A percentile compares a stretch with the other conserved stretches of the same genome.
These are phyloP conservation scores for Cyrtonyx montezumae DNA, from an alignment of 2,113 vertebrate species.

Conservation along the genomic window DNA sequence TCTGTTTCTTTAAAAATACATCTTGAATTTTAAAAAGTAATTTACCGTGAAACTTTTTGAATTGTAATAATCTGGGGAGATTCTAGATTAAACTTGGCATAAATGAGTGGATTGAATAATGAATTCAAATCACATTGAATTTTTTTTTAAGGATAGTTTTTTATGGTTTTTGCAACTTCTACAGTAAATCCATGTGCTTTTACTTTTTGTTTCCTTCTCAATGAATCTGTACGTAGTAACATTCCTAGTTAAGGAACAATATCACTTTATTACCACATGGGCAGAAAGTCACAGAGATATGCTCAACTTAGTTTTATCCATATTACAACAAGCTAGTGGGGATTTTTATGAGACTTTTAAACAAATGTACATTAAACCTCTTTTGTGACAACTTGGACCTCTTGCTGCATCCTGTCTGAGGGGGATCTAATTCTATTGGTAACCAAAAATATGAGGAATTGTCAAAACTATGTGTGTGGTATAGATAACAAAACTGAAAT, in stretches of 20 bases:
- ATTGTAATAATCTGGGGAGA: neutral
- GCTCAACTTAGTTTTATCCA: neutral
- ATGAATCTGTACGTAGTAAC: neutral
- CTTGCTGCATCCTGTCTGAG: neutral
- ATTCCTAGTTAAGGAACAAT: neutral
- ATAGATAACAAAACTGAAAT: neutral
- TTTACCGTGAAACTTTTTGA: neutral
- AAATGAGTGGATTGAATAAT: neutral
- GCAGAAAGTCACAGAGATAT: neutral
- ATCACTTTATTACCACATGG: neutral
- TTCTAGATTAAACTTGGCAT: neutral
- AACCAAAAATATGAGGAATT: neutral
- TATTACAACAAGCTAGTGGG: neutral
- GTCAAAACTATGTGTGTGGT: neutral
- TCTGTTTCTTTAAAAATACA: neutral
- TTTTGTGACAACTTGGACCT: neutral
- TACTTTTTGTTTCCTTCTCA: neutral
- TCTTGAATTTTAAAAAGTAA: fast-evolving
- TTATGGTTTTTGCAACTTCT: neutral
- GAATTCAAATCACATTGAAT: neutral
- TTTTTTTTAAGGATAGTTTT: neutral
- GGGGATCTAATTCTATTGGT: neutral
- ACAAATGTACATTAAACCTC: neutral
- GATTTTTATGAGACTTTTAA: neutral
- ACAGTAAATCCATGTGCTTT: neutral